A percentile compares a stretch with the other conserved stretches of the same genome.
Evolutionary conservation across 2,113 vertebrate genomes (phyloP).

Genomic region (Megalops atlanticus): DNA sequence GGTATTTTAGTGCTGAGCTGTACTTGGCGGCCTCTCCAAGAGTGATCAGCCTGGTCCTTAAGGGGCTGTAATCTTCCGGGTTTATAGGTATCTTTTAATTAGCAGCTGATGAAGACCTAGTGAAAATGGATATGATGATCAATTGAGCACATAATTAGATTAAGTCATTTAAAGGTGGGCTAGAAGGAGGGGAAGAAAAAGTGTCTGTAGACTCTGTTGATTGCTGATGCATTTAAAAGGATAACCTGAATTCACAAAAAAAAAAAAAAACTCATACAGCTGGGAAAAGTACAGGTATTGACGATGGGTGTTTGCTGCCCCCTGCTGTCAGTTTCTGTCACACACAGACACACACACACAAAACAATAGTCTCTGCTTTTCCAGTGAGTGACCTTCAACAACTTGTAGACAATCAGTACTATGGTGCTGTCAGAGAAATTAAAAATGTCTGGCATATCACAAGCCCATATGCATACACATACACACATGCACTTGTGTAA

Average conservation of each 20-base stretch:
- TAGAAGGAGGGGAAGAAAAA: not conserved
- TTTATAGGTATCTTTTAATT: slow-evolving; percentile 60
- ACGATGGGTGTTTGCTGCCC: slow-evolving; percentile 38
- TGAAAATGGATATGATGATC: slow-evolving; percentile 53
- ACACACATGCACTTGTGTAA: not conserved
- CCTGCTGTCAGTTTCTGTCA: slow-evolving; percentile 35
- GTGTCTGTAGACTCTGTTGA: not conserved
- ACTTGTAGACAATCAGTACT: not conserved
- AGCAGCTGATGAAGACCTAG: slow-evolving; percentile 56
- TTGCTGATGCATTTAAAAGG: not conserved
- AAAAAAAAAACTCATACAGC: not conserved
- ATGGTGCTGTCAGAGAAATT: not conserved
- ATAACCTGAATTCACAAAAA: not conserved
- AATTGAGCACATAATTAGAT: slow-evolving; percentile 59
- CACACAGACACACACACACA: not conserved
- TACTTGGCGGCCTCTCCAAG: not conserved
- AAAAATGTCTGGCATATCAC: not conserved
- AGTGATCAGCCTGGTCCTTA: not conserved
- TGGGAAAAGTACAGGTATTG: not conserved
- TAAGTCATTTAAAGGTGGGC: slow-evolving; percentile 40
- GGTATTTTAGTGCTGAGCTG: not conserved
- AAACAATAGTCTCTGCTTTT: not conserved
- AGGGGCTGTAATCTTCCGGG: slow-evolving; percentile 3
- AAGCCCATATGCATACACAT: not conserved
- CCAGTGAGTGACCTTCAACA: not conserved